Base-by-base conservation (phyloP, 2,113 vertebrate genomes). In the Bothrops jararaca region DNA sequence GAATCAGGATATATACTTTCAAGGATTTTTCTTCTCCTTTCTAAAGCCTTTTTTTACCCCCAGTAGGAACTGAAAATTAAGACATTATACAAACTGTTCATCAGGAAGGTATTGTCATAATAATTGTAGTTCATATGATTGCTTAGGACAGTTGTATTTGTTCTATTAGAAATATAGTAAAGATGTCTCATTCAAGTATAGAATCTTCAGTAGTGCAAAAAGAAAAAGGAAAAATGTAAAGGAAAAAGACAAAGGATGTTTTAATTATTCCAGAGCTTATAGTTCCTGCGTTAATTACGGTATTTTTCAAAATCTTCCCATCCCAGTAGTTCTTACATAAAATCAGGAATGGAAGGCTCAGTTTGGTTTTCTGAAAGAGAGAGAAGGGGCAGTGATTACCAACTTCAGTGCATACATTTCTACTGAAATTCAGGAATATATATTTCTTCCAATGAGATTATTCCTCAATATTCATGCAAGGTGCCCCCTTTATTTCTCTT, bases 351-450 rank as follows among this genome's bases (percentile, higher is more conserved):
- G 86, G 91, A 96, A 58, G 88, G 90, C 91, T 98, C 97, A 98
- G 94, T 98, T 98, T 93, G 97, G 96, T 98, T 98, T 98, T 98
- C 98, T 98, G 95, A 80, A 95, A 97, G 94, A 48, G 96, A 89
- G 89, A 86, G 94, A 97, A 42, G 96, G 74, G 87, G 96, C 94
- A 29, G 69, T 91, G 94, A 93, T 86, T 12, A 89, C 57, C 13
- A 89, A 13, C 92, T 93, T 89, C 89, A 42, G 18, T 42, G 34
- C 34, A 80, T 8, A 15, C 5, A 42, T 39, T 80, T 80, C 18
- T 80, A 80, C 7, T 22, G 34, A 80, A 80, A 22, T 3, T 42
- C 34, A 80, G 18, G 34, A 8, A 80, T 80, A 42, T 80, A 39
- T 42, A 39, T 42, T 80, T 80, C 18, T 39, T 34, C 64, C 74